Base-by-base conservation (phyloP, 2,888 invertebrate species). In the Ochropleura plecta region DNA sequence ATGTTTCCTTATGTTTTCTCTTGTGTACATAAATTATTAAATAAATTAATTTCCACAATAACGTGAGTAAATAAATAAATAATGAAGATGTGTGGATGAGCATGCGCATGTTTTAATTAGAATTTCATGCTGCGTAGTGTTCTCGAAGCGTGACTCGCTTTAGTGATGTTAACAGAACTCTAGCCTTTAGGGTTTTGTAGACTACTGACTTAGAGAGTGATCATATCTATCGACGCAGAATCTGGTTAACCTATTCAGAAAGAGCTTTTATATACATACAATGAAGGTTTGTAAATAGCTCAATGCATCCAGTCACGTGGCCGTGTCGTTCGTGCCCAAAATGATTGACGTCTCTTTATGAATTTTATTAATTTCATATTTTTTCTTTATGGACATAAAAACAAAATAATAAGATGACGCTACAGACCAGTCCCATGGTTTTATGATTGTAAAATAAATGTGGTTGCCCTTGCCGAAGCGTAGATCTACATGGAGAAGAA, bases 141-240 rank as follows among this genome's bases (percentile, higher is more conserved):
- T 78, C 78, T 78, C 49, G 44, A n/a, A 10, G 16, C 78, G 71
- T 82, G 82, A 70, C 70, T 82, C 7, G 82, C 14, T 53, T 82
- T 48, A 59, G 46, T 70, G 63, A 67, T 70, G 59, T 49, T 57
- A 67, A 70, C 82, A 64, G 20, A 12, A 40, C 18, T 48, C 55
- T 78, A 78, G 42, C 12, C 16, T 42, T 66, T 30, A 55, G 12
- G 42, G 30, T 8, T 49, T 68, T 42, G 5, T 20, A 68, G 55
- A 42, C 48, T 12, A 20, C 42, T 16, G n/a, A 44, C 42, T 60
- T 44, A 55, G 9, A 18, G 40, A 40, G 16, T 1, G 8, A 40
- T 59, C 16, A 18, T 40, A 42, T 60, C 18, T 60, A 42, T 60
- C 59, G 18, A 59, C 18, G 40, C 40, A 0, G 60, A 60, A 42